These are phyloP conservation scores for Petroica traversi DNA, from an alignment of 2,113 vertebrate genomes.

Conservation along the genomic window DNA sequence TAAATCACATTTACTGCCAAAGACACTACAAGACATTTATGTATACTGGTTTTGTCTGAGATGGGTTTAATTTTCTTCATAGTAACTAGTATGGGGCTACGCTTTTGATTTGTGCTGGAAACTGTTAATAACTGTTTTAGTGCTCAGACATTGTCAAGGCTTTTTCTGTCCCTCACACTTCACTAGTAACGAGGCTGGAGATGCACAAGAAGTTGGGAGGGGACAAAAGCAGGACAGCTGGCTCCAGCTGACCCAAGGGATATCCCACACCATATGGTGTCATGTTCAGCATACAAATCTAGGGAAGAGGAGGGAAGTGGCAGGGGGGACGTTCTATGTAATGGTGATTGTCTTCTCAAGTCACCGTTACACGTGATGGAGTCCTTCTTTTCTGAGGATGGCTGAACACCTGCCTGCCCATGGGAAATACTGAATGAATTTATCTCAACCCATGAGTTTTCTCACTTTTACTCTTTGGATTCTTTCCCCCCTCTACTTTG, in stretches of 20 bases:
- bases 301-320: background rate
- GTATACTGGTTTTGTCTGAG: background rate
- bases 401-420: background rate
- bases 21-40: background rate
- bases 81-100: background rate
- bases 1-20: background rate
- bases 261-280: fast-evolving
- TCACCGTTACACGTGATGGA: fast-evolving
- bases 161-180: background rate
- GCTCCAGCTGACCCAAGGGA: background rate
- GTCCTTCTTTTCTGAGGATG: background rate
- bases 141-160: background rate
- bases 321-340: fast-evolving
- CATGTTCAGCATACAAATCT: background rate
- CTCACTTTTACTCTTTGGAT: background rate
- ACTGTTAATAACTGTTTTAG: background rate
- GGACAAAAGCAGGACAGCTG: background rate
- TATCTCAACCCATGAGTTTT: background rate
- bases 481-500: fast-evolving
- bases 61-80: background rate
- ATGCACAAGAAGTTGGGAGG: background rate
- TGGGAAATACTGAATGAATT: background rate
- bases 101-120: background rate
- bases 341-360: background rate
- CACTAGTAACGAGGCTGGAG: fast-evolving